Percentiles rank a stretch among this genome's conserved stretches.
Evolutionary conservation across 2,797 vertebrate species (phyloP).

Genomic region (Fundulus diaphanus): DNA sequence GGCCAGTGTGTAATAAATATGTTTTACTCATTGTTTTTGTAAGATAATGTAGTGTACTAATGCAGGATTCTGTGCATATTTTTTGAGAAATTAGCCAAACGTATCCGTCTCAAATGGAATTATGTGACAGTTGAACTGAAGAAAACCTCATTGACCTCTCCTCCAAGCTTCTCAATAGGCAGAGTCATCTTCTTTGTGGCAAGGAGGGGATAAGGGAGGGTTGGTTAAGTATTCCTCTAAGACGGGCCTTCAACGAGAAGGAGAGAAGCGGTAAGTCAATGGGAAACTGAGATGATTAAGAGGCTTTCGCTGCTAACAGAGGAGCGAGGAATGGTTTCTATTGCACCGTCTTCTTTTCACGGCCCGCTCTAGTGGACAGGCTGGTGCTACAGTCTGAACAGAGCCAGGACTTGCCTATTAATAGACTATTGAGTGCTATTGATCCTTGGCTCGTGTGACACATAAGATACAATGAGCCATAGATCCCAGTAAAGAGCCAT

Average conservation of each 20-base stretch:
- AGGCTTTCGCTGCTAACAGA: constrained; percentile 86
- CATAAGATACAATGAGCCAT: constrained; percentile 86
- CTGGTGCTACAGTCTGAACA: constrained; percentile 77
- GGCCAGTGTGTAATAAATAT: constrained; percentile 20
- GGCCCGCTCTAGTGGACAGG: constrained; percentile 75
- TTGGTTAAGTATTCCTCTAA: constrained; percentile 67
- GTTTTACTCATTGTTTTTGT: constrained; percentile 32
- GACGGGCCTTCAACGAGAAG: constrained; percentile 70
- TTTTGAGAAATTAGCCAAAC: constrained; percentile 18
- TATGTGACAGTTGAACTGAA: constrained; percentile 37
- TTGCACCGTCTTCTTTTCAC: constrained; percentile 81
- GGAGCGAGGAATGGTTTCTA: constrained; percentile 82
- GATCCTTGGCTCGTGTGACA: constrained; percentile 84
- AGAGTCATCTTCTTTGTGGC: constrained; percentile 64
- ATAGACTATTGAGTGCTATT: constrained; percentile 88
- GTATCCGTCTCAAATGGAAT: constrained; percentile 22
- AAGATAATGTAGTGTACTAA: constrained; percentile 4
- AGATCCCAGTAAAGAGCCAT: constrained; percentile 80
- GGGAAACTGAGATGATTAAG: constrained; percentile 87
- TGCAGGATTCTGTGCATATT: background rate
- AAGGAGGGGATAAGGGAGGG: constrained; percentile 41
- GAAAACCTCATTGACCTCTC: constrained; percentile 65
- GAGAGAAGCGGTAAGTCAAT: constrained; percentile 80
- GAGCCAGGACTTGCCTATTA: constrained; percentile 82
- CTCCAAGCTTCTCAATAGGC: constrained; percentile 64